Conservation (phyloP, 2,797 vertebrate species). For the Anguilla marmorata region DNA sequence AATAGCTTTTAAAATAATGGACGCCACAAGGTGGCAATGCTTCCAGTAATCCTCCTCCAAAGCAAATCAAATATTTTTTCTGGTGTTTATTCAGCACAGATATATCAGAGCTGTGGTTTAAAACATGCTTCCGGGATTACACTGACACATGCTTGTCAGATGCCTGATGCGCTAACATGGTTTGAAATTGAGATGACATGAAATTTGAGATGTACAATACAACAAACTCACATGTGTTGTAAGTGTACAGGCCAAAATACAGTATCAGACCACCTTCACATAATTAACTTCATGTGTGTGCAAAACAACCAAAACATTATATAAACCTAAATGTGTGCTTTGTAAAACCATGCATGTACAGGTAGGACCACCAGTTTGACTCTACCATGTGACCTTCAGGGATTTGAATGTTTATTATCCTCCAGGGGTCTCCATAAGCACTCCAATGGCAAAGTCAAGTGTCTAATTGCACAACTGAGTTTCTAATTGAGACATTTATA, state of each 20-base stretch:
- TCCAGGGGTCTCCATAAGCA: too few relatives aligned
- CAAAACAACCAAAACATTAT: neutral
- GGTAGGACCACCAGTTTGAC: neutral
- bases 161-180: neutral
- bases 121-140: neutral
- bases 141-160: neutral
- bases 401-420: too few relatives aligned
- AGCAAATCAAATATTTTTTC: neutral
- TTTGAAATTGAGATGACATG: neutral
- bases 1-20: neutral
- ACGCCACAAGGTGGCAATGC: neutral
- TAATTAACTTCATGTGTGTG: neutral
- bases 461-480: too few relatives aligned
- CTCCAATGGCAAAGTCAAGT: too few relatives aligned
- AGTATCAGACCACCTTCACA: neutral
- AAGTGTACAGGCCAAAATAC: neutral
- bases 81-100: neutral
- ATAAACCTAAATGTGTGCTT: neutral
- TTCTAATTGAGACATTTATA: too few relatives aligned
- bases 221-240: neutral
- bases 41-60: neutral
- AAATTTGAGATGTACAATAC: neutral
- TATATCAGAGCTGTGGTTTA: neutral
- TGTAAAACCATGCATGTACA: neutral
- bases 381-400: too few relatives aligned